A percentile compares a stretch with the other conserved stretches of the same genome.
Evolutionary conservation across 2,797 vertebrate genomes (phyloP).

Genomic region (Sebastes steindachneri): DNA sequence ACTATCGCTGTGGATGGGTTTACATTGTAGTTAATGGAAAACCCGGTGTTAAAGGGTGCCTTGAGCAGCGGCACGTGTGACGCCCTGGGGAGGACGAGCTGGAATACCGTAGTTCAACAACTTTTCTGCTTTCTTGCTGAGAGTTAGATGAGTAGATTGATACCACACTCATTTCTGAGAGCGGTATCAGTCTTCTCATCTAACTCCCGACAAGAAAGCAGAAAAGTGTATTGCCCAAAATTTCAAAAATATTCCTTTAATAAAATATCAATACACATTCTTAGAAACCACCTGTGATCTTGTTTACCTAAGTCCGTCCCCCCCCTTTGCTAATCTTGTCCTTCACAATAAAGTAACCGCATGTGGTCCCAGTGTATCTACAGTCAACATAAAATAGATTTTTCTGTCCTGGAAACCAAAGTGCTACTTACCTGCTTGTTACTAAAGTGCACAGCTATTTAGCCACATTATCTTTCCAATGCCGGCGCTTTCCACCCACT

Average conservation of each 20-base stretch:
- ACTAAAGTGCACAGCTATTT: not conserved
- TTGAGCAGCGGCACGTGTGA: too few relatives aligned
- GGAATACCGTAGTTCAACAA: not conserved
- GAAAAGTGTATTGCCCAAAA: not conserved
- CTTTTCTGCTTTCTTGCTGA: too few relatives aligned
- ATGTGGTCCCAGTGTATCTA: not conserved
- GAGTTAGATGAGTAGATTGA: too few relatives aligned
- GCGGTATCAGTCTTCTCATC: not conserved
- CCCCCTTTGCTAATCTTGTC: not conserved
- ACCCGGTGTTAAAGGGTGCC: too few relatives aligned
- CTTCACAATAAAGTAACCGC: not conserved
- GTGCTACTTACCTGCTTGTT: not conserved
- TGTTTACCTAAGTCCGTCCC: not conserved
- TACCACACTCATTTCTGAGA: not conserved
- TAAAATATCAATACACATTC: not conserved
- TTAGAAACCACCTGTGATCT: not conserved
- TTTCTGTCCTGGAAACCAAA: not conserved
- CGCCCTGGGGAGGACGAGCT: too few relatives aligned
- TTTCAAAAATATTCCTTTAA: not conserved
- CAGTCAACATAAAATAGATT: not conserved
- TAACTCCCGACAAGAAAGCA: not conserved
- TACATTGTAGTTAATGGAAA: too few relatives aligned
- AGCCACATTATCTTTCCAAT: constrained; percentile 9
- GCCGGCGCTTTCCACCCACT: not conserved
- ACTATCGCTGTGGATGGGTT: too few relatives aligned